Evolutionary conservation across 2,888 invertebrate species (phyloP), one percentile per base, ranked within the genome.

Genomic region (Lomographa bimaculata): DNA sequence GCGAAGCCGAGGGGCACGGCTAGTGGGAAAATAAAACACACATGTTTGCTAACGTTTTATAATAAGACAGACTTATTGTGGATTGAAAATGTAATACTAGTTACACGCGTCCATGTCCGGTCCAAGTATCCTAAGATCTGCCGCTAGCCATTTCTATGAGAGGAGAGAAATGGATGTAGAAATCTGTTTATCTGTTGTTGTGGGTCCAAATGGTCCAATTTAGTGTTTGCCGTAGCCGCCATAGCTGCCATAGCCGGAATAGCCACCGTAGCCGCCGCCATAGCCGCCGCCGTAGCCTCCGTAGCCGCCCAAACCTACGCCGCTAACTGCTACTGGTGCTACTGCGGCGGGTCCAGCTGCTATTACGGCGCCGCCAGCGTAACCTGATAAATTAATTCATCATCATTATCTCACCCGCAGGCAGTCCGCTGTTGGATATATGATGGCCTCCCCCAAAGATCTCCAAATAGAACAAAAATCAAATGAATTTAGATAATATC

Each of bases 71-170:
- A 58, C 62, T 59, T 52, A 36, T 61, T 64, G 61, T 52, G 56
- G 60, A 62, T 62, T 61, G 58, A 49, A 53, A 51, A 62, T 60
- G 53, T 42, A 47, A 35, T 30, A 42, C 45, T 60, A 70, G 67
- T 67, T 70, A 71, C 67, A 72, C 38, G 56, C 23, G 64, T 70
- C 60, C 67, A 66, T 69, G 64, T 61, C 71, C 70, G 71, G 64
- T 71, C 63, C 59, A 55, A 63, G 54, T 60, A 53, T 62, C 59
- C 49, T 63, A 69, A 71, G 66, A 75, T 79, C 71, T 79, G 80
- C 82, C 75, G 78, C 74, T 72, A 72, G 74, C 82, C 81, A 81
- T 83, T 84, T 84, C 80, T 57, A 60, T 61, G 37, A 54, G 67
- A 64, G 50, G 52, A 61, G 57, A 51, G 79, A 85, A 84, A 85